These are phyloP conservation scores for Drosophila nannoptera DNA, from an alignment of 1,140 invertebrate genomes.

Conservation along the genomic window DNA sequence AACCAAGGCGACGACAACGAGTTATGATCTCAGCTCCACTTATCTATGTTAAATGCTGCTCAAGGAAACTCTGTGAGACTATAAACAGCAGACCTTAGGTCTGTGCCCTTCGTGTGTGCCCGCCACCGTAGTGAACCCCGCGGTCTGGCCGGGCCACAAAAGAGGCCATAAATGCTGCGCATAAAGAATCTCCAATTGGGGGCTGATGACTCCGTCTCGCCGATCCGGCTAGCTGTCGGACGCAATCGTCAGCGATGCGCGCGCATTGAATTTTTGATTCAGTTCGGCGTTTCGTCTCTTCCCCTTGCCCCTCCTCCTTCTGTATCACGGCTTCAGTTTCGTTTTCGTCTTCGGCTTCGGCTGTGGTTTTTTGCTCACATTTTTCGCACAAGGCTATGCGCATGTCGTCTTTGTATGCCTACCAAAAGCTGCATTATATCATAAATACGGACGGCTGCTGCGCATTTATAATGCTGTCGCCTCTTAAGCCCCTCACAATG, in stretches of 20 bases:
- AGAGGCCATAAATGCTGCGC: slow-evolving; percentile 54
- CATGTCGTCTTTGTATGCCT: slow-evolving; percentile 36
- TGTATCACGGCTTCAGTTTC: slow-evolving; percentile 22
- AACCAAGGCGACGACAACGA: slow-evolving; percentile 9
- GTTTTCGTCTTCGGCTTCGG: slow-evolving; percentile 7
- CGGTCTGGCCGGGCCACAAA: slow-evolving; percentile 24
- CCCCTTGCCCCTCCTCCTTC: slow-evolving; percentile 36
- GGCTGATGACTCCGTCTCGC: slow-evolving; percentile 12
- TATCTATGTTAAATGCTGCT: slow-evolving; percentile 60
- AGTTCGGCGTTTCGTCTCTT: too few relatives aligned
- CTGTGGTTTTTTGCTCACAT: slow-evolving; percentile 22
- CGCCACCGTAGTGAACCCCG: slow-evolving; percentile 21
- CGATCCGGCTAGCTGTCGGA: slow-evolving; percentile 43
- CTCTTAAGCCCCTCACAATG: slow-evolving; percentile 30
- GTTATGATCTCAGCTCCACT: slow-evolving; percentile 35
- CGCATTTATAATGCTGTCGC: slow-evolving; percentile 12
- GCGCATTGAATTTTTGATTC: slow-evolving; percentile 75
- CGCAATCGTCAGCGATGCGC: slow-evolving; percentile 50
- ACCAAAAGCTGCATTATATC: slow-evolving; percentile 37
- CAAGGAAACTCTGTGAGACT: slow-evolving; percentile 52
- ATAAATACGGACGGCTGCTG: slow-evolving; percentile 23
- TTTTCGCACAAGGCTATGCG: slow-evolving; percentile 46
- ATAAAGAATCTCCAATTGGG: slow-evolving; percentile 75
- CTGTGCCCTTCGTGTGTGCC: slow-evolving; percentile 35
- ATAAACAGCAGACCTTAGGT: slow-evolving; percentile 69